Evolutionary conservation across 2,888 invertebrate genomes (phyloP).

Genomic region (Alentia gelatinosa): DNA sequence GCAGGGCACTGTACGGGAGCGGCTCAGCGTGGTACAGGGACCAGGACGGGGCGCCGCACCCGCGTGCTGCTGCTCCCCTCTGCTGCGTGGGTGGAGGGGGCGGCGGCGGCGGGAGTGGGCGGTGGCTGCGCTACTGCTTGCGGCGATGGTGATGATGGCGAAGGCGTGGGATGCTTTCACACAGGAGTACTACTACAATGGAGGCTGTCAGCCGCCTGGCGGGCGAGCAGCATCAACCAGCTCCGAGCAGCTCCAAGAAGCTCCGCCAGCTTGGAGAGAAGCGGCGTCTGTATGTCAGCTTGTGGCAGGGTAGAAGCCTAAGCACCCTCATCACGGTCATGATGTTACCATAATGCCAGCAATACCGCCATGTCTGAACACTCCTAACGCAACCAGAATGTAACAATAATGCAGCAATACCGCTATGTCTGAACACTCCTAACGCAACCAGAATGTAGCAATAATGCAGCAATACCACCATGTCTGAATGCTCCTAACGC

Average conservation of each 20-base stretch:
- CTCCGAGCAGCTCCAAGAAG: neutral
- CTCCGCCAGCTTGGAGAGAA: too few relatives aligned
- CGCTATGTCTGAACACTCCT: too few relatives aligned
- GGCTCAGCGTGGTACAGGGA: neutral
- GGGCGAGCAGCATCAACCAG: neutral
- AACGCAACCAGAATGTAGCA: too few relatives aligned
- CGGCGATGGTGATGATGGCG: neutral
- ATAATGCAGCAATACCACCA: too few relatives aligned
- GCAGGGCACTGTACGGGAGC: neutral
- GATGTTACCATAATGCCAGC: too few relatives aligned
- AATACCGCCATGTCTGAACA: too few relatives aligned
- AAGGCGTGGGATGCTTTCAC: neutral
- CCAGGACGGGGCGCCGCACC: neutral
- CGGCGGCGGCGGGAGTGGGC: neutral
- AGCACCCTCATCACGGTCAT: too few relatives aligned
- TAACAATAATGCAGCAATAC: too few relatives aligned
- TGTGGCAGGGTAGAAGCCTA: too few relatives aligned
- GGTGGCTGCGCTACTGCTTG: neutral
- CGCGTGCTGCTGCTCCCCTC: neutral
- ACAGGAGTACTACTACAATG: neutral
- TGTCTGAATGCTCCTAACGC: too few relatives aligned
- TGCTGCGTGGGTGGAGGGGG: neutral
- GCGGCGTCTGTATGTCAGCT: too few relatives aligned
- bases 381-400: too few relatives aligned
- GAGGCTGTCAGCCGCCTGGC: neutral